Evolutionary conservation across 2,797 vertebrate genomes (phyloP), one percentile per base, ranked within the genome.

Genomic region (Mycteria americana): DNA sequence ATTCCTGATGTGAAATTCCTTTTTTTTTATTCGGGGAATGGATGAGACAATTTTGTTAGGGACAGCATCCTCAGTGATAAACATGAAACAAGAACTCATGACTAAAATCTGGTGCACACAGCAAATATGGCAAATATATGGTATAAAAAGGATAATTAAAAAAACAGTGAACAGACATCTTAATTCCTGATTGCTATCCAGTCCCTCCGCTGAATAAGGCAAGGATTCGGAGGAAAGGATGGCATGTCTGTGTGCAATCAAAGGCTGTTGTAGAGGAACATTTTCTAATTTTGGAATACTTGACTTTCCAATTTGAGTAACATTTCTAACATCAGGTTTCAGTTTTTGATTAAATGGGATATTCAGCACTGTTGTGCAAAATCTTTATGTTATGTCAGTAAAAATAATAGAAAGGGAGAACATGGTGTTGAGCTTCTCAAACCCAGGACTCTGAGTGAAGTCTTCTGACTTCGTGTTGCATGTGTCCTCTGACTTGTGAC

Each of bases 251-350:
- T 62, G 54, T 89, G 89, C 92, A 82, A 87, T 91, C 78, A 87
- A 69, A 69, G 54, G 46, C 89, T 94, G 81, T 65, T 87, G 63
- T 68, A 59, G 67, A 69, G 54, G 87, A 94, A 50, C 67, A 19
- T 17, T 73, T 94, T 92, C 74, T 95, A 91, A 87, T 93, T 96
- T 85, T 78, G 56, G 67, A 87, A 59, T 65, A 69, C 89, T 96
- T 45, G 78, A 87, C 77, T 92, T 96, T 92, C 57, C 74, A 69
- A 54, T 90, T 53, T 67, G 51, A 74, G 69, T 46, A 81, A 65
- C n/a, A 11, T 70, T 81, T 50, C 19, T 80, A 88, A 69, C 30
- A 72, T 65, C 77, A 84, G 53, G 48, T 78, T 94, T 92, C 27
- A 25, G 53, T 67, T 91, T 87, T 73, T 87, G 85, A 82, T 88